Conservation (phyloP, 2,888 invertebrate species). For the Phaonia tiefii region DNA sequence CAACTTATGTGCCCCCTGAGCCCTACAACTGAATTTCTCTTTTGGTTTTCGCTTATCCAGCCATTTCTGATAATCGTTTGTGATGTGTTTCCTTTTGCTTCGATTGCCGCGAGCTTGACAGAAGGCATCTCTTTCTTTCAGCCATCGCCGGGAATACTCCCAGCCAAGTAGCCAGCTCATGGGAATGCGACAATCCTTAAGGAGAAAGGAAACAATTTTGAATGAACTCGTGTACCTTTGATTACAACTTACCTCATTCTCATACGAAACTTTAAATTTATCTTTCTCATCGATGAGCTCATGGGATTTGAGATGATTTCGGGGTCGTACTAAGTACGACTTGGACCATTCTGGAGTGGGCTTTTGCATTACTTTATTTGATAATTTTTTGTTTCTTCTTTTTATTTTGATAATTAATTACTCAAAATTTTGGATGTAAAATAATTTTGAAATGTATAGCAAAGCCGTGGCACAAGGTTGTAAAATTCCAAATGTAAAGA, state of each 20-base stretch:
- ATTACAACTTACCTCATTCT: constrained; percentile 67
- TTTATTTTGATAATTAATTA: too few relatives aligned
- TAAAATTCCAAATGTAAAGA: too few relatives aligned
- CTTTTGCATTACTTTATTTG: constrained; percentile 26
- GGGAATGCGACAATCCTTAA: constrained; percentile 62
- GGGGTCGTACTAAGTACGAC: constrained; percentile 66
- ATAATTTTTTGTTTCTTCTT: too few relatives aligned
- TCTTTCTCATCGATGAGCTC: constrained; percentile 35
- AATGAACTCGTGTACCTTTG: background rate
- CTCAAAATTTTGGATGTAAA: too few relatives aligned
- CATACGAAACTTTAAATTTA: constrained; percentile 67
- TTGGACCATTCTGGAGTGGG: constrained; percentile 70
- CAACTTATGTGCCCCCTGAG: constrained; percentile 1
- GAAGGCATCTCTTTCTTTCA: constrained; percentile 69
- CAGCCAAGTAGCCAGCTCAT: constrained; percentile 69
- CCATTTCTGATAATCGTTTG: constrained; percentile 73
- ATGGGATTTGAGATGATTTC: constrained; percentile 68
- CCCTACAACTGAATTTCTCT: constrained; percentile 17
- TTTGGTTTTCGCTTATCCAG: constrained; percentile 68
- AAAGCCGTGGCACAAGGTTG: too few relatives aligned
- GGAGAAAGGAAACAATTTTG: background rate
- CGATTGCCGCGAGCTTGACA: constrained; percentile 41
- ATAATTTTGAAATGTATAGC: too few relatives aligned
- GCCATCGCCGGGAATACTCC: constrained; percentile 73
- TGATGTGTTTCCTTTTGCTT: constrained; percentile 67